These are phyloP conservation scores for Puntigrus tetrazona DNA, from an alignment of 2,113 vertebrate species.

Conservation along the genomic window DNA sequence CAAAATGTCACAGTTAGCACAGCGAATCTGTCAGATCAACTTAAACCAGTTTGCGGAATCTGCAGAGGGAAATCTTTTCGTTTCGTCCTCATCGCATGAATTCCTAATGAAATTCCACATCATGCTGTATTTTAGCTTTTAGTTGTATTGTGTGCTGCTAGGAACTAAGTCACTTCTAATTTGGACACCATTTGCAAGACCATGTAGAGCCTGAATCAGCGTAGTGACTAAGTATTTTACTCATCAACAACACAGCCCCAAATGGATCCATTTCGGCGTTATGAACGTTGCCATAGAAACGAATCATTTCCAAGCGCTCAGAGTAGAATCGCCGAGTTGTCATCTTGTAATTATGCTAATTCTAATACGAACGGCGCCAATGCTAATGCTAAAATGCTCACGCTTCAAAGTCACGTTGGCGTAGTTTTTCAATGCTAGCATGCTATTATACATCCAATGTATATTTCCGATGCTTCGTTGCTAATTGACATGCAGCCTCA, in stretches of 20 bases:
- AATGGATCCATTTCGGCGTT: conserved; percentile 9
- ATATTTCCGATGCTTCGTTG: not conserved
- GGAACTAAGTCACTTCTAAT: not conserved
- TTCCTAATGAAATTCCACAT: not conserved
- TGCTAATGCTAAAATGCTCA: not conserved
- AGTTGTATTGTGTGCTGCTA: not conserved
- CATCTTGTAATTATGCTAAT: conserved; percentile 26
- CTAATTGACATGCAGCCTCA: not conserved
- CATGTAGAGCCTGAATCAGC: conserved; percentile 5
- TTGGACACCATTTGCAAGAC: not conserved
- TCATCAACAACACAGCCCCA: not conserved
- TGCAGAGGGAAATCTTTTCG: not conserved
- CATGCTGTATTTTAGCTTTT: not conserved
- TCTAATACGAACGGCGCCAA: not conserved
- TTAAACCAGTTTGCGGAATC: not conserved
- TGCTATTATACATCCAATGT: not conserved
- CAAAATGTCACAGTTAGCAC: not conserved
- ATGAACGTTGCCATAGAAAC: conserved; percentile 3
- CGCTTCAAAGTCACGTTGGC: not conserved
- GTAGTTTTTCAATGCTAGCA: not conserved
- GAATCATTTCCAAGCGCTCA: not conserved
- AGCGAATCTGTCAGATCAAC: not conserved
- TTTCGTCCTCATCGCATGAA: not conserved
- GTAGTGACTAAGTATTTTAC: conserved; percentile 26
- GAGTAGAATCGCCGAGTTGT: not conserved